Evolutionary conservation across 1,140 invertebrate genomes (phyloP).

Genomic region (Pachypeltis micranthus): DNA sequence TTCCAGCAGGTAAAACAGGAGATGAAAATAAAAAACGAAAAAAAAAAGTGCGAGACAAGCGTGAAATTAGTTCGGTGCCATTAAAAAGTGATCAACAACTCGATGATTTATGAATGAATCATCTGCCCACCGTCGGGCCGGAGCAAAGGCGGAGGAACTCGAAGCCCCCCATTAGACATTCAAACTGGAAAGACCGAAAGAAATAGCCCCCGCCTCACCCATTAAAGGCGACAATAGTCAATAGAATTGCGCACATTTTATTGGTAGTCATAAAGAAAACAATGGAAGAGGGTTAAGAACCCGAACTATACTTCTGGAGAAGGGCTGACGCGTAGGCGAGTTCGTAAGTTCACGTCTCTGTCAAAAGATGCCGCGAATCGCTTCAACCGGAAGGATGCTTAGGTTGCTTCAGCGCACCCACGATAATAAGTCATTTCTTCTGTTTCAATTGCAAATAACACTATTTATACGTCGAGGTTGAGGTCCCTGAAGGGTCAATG

Average conservation of each 20-base stretch:
- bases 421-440: too few species aligned
- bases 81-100: background rate
- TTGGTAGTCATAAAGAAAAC: background rate
- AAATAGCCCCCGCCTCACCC: background rate
- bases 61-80: background rate
- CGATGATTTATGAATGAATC: background rate
- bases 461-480: too few species aligned
- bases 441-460: too few species aligned
- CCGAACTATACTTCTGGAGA: background rate
- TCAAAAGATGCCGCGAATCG: too few species aligned
- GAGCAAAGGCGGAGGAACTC: background rate
- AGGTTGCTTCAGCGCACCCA: too few species aligned
- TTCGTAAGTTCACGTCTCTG: too few species aligned
- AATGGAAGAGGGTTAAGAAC: background rate
- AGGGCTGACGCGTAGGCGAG: background rate
- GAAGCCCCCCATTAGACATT: background rate
- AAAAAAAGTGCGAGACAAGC: too few species aligned
- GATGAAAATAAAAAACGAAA: too few species aligned
- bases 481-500: too few species aligned
- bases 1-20: too few species aligned
- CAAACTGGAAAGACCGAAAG: background rate
- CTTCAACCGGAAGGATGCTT: too few species aligned
- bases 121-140: too few species aligned
- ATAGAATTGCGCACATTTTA: background rate
- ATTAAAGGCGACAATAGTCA: background rate